Percentiles rank a stretch among this genome's conserved stretches.
Evolutionary conservation across 2,797 vertebrate genomes (phyloP).

Genomic region (Heteromormyrus szaboi): DNA sequence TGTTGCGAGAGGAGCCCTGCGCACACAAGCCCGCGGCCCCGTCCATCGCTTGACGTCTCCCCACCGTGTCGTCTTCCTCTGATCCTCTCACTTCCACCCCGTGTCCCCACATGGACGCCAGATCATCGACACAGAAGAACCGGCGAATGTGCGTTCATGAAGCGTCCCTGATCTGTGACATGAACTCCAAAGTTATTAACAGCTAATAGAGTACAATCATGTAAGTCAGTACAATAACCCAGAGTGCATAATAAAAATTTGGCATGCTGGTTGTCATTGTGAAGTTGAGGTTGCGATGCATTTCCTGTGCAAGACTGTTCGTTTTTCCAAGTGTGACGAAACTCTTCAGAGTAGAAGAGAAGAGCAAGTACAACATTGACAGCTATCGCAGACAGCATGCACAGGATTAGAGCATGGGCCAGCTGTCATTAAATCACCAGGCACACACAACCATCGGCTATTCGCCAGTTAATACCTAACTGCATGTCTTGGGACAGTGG

Average conservation of each 20-base stretch:
- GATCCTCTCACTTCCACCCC: neutral
- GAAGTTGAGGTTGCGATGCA: neutral
- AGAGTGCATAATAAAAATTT: neutral
- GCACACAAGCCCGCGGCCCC: neutral
- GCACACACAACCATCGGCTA: neutral
- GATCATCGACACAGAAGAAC: neutral
- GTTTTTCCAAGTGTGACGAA: neutral
- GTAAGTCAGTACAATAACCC: neutral
- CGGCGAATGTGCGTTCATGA: neutral
- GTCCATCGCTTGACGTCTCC: neutral
- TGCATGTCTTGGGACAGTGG: neutral
- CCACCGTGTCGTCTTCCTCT: neutral
- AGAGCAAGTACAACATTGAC: neutral
- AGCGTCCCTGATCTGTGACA: neutral
- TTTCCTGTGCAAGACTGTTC: neutral
- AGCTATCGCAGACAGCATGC: neutral
- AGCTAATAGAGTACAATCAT: neutral
- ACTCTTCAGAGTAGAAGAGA: neutral
- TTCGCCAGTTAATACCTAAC: neutral
- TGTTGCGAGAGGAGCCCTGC: neutral
- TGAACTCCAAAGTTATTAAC: neutral
- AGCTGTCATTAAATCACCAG: neutral
- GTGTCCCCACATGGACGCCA: neutral
- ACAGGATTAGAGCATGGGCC: neutral
- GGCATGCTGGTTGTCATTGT: neutral